These are phyloP conservation scores for Agriopis aurantiaria DNA, from an alignment of 2,888 invertebrate species.

Conservation along the genomic window DNA sequence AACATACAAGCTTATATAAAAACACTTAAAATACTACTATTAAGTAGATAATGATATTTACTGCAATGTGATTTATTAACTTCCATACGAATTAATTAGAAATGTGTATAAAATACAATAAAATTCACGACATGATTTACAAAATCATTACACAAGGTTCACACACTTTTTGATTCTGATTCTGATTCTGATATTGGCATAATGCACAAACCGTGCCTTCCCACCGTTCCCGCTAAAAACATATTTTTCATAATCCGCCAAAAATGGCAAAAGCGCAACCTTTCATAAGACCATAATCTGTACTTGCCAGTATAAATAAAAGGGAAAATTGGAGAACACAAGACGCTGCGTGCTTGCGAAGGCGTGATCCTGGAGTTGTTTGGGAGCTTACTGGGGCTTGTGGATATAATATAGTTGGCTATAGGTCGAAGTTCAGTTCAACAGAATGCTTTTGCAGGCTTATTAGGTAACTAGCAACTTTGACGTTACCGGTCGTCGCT, in stretches of 20 bases:
- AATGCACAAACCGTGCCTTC: neutral
- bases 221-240: neutral
- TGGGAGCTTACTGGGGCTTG: conserved; percentile 22
- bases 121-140: no score
- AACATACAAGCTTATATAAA: no score
- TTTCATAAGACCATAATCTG: conserved; percentile 31
- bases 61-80: no score
- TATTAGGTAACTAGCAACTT: neutral
- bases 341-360: conserved; percentile 16
- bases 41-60: no score
- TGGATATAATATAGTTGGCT: conserved; percentile 4
- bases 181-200: neutral
- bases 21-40: no score
- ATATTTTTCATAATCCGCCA: conserved; percentile 8
- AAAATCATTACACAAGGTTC: no score
- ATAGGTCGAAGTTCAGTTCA: conserved; percentile 12
- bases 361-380: conserved; percentile 31
- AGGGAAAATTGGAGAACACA: conserved; percentile 31
- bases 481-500: neutral
- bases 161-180: no score
- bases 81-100: no score
- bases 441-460: conserved; percentile 1
- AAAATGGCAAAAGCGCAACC: conserved; percentile 21
- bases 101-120: no score
- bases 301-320: conserved; percentile 36